Base-by-base conservation (phyloP, 2,797 vertebrate genomes). In the Enteromius unitaeniatus region DNA sequence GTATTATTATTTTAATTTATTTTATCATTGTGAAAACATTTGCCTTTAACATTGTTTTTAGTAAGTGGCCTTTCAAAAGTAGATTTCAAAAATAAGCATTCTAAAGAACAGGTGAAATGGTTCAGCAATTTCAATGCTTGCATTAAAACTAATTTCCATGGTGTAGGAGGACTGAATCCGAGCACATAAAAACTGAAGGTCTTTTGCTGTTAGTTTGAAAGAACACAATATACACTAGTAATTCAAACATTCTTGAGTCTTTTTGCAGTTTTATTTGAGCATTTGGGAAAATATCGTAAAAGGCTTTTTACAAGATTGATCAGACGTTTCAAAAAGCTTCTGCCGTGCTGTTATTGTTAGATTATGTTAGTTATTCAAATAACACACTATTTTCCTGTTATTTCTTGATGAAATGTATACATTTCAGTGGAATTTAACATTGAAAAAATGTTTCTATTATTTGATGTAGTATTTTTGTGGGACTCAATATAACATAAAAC, bases 31-130 rank as follows among this genome's bases (percentile, higher is more conserved):
- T 65, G 5, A 47, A 81, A 72, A 58, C n/a, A 28, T 69, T 60
- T 81, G 34, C 40, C 64, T 69, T 69, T 53, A 69, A 55, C 49
- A 13, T 42, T 70, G 2, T 8, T 37, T 51, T 73, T 19, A 49
- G 17, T 21, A 65, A 65, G 58, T 19, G 58, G 34, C 81, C 47
- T 76, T 31, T 82, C 3, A 82, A 76, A 82, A 75, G n/a, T 28
- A 14, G 11, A 67, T 82, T 51, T 37, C n/a, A 2, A 26, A 73
- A 81, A 47, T 28, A 78, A 47, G 28, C 0, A 40, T 49, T 53
- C 28, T 51, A 37, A 82, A 64, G 53, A 64, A 28, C 58, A 15
- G 58, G 47, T 40, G 21, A 82, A 82, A 82, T 21, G 31, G 55
- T 82, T 75, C 51, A 37, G 45, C n/a, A 49, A 21, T 82, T 49